Percentiles rank a stretch among this genome's conserved stretches.
These are phyloP conservation scores for Yponomeuta malinellus DNA, from an alignment of 2,888 invertebrate species.

Conservation along the genomic window DNA sequence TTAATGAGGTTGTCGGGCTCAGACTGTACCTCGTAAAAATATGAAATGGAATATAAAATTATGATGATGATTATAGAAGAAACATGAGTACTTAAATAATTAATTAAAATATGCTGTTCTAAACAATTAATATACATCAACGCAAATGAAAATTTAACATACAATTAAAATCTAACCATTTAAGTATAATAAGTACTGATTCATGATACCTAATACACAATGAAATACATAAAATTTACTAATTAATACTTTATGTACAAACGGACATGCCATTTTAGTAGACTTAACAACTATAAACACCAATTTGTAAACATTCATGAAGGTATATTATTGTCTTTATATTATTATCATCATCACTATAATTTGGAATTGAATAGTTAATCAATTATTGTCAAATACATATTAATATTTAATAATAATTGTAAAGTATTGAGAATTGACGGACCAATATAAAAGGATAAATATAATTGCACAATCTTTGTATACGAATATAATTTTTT, in stretches of 20 bases:
- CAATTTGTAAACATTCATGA: constrained; percentile 43
- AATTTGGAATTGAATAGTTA: constrained; percentile 21
- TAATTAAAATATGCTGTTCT: too few relatives aligned
- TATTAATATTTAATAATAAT: constrained; percentile 28
- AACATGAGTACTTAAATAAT: not conserved
- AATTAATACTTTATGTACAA: constrained; percentile 4
- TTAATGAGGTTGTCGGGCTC: constrained; percentile 43
- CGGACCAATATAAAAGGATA: constrained; percentile 31
- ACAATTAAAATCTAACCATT: not conserved
- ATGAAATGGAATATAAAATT: constrained; percentile 21
- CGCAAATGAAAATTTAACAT: not conserved
- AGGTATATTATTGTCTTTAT: constrained; percentile 43
- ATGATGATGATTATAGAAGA: not conserved
- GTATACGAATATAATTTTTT: constrained; percentile 34
- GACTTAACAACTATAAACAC: constrained; percentile 49
- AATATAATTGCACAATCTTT: constrained; percentile 55
- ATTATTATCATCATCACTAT: constrained; percentile 16
- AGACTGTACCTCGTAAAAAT: constrained; percentile 35
- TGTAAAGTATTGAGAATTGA: constrained; percentile 58
- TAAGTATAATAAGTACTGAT: not conserved
- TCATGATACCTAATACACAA: not conserved
- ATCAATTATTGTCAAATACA: constrained; percentile 24
- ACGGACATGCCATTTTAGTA: constrained; percentile 18
- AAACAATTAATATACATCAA: not conserved
- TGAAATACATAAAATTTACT: not conserved